Percentiles rank a stretch among this genome's conserved stretches.
phyloP scores from a whole-genome alignment of 2,113 vertebrate genomes.

The Oreamnos americanus region DNA sequence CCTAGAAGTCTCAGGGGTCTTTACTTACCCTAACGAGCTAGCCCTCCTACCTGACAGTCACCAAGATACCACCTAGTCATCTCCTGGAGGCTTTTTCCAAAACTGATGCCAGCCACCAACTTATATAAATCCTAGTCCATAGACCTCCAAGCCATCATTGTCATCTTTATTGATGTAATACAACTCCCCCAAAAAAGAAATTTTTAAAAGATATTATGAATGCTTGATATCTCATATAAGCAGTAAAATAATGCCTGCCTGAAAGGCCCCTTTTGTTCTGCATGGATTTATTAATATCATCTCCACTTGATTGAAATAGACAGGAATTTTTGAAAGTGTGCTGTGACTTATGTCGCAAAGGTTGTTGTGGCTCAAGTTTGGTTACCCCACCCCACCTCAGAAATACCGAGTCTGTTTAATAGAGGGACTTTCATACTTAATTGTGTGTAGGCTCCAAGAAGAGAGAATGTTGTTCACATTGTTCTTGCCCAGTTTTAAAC shows the following conservation, averaged over 20 bases:
- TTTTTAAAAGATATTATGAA: background rate
- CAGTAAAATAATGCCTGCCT: background rate
- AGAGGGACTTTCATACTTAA: background rate
- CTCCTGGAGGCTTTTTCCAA: background rate
- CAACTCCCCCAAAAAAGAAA: background rate
- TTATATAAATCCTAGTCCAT: background rate
- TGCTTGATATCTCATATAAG: background rate
- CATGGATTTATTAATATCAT: background rate
- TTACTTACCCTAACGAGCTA: too few relatives aligned
- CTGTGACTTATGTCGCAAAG: background rate
- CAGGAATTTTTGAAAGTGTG: background rate
- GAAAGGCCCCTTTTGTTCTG: background rate
- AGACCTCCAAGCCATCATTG: background rate
- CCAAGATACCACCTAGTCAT: too few relatives aligned
- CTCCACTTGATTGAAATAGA: background rate
- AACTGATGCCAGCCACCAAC: background rate
- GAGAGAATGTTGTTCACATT: background rate
- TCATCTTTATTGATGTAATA: background rate
- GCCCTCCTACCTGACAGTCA: background rate
- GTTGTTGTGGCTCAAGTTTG: background rate
- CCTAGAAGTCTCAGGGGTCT: background rate
- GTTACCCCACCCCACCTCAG: rapidly evolving
- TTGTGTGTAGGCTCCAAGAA: background rate
- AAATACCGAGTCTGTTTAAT: background rate
- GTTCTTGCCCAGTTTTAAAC: background rate